phyloP scores from a whole-genome alignment of 2,797 vertebrate species.

The Arnoldichthys spilopterus region DNA sequence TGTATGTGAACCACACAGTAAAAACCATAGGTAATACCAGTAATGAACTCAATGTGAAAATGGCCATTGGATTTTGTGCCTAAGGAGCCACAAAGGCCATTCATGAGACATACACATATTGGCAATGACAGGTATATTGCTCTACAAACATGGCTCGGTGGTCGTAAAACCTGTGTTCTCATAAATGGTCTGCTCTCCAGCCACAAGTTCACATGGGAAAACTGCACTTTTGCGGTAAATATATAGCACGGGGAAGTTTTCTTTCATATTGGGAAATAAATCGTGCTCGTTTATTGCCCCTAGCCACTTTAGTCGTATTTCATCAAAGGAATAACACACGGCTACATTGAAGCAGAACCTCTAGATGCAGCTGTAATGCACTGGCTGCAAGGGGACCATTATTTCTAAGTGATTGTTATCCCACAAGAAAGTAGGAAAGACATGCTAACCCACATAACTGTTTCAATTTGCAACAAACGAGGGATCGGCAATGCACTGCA shows the following conservation, averaged over 20 bases:
- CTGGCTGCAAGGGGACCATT: not conserved
- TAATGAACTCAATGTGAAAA: conserved; percentile 14
- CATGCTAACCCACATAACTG: conserved; percentile 37
- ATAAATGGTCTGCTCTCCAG: conserved; percentile 24
- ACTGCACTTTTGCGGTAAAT: conserved; percentile 28
- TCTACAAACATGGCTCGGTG: conserved; percentile 22
- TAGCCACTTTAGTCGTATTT: conserved; percentile 21
- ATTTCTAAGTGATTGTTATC: conserved; percentile 24
- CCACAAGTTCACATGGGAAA: conserved; percentile 51
- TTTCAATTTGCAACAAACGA: conserved; percentile 11
- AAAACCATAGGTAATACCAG: conserved; percentile 1
- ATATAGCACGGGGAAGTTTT: conserved; percentile 39
- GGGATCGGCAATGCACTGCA: not conserved
- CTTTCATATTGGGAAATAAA: conserved; percentile 34
- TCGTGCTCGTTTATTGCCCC: conserved; percentile 26
- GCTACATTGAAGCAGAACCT: not conserved
- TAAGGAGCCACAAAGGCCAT: conserved; percentile 13
- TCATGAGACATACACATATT: conserved; percentile 41
- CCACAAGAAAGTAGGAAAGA: conserved; percentile 24
- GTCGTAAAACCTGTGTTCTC: conserved; percentile 27
- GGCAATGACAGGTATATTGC: conserved; percentile 45
- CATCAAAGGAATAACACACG: conserved; percentile 17
- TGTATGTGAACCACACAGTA: not conserved
- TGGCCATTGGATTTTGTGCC: not conserved
- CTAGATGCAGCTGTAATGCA: conserved; percentile 4